These are phyloP conservation scores for Apotomis betuletana DNA, from an alignment of 2,888 invertebrate genomes.

Conservation along the genomic window DNA sequence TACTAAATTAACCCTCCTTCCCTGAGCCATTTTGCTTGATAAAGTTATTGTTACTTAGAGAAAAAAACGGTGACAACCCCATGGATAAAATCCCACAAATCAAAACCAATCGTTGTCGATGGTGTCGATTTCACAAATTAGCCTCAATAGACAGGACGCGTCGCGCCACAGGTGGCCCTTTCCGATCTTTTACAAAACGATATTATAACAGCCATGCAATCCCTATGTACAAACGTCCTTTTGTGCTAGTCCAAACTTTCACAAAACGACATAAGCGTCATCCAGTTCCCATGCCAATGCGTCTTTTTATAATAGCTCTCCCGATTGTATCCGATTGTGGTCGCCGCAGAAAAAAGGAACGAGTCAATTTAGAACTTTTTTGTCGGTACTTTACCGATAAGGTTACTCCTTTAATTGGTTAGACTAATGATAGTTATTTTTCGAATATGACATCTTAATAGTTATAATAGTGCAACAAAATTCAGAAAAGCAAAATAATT, in stretches of 20 bases:
- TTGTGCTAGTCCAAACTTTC: neutral
- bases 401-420: constrained; percentile 1
- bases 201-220: neutral
- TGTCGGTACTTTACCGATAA: constrained; percentile 13
- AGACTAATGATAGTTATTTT: constrained; percentile 7
- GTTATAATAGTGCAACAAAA: no score
- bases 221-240: neutral
- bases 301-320: neutral
- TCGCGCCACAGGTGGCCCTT: constrained; percentile 28
- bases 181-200: constrained; percentile 3
- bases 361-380: constrained; percentile 25
- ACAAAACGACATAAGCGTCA: neutral
- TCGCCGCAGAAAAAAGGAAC: constrained; percentile 25
- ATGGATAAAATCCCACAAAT: constrained; percentile 7
- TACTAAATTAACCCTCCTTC: no score
- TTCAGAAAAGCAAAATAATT: neutral
- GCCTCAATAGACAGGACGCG: constrained; percentile 4
- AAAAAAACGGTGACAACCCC: constrained; percentile 1
- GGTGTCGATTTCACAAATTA: constrained; percentile 36
- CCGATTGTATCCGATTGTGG: constrained; percentile 16
- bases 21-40: no score
- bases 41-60: neutral
- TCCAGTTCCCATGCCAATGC: neutral
- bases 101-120: constrained; percentile 14
- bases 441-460: neutral